Evolutionary conservation across 2,888 invertebrate genomes (phyloP).

Genomic region (Cybosia mesomella): DNA sequence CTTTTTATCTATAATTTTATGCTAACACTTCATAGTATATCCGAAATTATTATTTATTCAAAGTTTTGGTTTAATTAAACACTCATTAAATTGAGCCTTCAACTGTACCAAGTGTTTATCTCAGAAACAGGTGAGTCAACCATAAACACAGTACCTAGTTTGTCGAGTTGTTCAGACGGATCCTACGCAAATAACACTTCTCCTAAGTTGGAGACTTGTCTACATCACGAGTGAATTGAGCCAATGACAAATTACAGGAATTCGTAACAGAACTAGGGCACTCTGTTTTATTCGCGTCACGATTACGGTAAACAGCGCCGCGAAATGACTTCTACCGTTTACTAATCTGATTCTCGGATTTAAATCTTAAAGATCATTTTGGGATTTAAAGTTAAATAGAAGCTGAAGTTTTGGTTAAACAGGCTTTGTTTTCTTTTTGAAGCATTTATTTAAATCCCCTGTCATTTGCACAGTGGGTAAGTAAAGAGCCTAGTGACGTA

Average conservation of each 20-base stretch:
- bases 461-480: slow-evolving; percentile 43
- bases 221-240: slow-evolving; percentile 41
- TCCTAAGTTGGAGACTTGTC: slow-evolving; percentile 50
- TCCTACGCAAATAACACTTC: slow-evolving; percentile 67
- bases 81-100: slow-evolving; percentile 46
- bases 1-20: background rate
- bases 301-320: slow-evolving; percentile 22
- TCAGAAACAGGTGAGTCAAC: slow-evolving; percentile 63
- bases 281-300: slow-evolving; percentile 36
- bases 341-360: slow-evolving; percentile 13
- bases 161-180: slow-evolving; percentile 58
- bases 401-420: slow-evolving; percentile 19
- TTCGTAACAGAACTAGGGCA: slow-evolving; percentile 14
- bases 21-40: background rate
- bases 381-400: slow-evolving; percentile 24
- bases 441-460: slow-evolving; percentile 37
- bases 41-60: slow-evolving; percentile 17
- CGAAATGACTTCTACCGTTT: slow-evolving; percentile 18
- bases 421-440: slow-evolving; percentile 31
- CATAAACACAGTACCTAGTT: slow-evolving; percentile 68
- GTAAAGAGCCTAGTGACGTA: slow-evolving; percentile 35
- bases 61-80: slow-evolving; percentile 36
- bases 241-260: slow-evolving; percentile 51
- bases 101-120: slow-evolving; percentile 55
- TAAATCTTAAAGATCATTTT: slow-evolving; percentile 22